Percentiles rank a stretch among this genome's conserved stretches.
These are phyloP conservation scores for Oostethus manadensis DNA, from an alignment of 2,113 vertebrate genomes.

Conservation along the genomic window DNA sequence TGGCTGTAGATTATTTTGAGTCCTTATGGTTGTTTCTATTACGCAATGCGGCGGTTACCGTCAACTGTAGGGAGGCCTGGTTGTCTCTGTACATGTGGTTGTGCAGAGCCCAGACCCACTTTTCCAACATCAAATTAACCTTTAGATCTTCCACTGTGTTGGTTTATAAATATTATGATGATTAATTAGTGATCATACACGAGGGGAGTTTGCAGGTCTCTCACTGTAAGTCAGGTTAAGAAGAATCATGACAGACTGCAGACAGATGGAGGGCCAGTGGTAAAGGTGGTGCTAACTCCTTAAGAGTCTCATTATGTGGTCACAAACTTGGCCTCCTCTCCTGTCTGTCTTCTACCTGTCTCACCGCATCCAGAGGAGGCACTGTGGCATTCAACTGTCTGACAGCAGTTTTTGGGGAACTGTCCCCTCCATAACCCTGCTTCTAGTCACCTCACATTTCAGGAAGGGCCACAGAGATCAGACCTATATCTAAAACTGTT, in stretches of 20 bases:
- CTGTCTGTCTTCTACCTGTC: conserved; percentile 31
- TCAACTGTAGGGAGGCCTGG: too few species aligned
- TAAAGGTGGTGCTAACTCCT: conserved; percentile 37
- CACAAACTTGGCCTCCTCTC: conserved; percentile 51
- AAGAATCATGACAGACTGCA: conserved; percentile 17
- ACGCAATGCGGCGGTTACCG: too few species aligned
- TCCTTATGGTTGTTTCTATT: too few species aligned
- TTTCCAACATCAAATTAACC: too few species aligned
- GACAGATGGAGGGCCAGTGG: conserved; percentile 65
- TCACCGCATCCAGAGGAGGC: conserved; percentile 49
- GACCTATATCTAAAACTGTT: conserved; percentile 28
- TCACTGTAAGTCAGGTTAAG: conserved; percentile 18
- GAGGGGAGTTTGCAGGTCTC: conserved; percentile 4
- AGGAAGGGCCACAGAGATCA: conserved; percentile 29
- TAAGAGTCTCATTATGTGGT: conserved; percentile 40
- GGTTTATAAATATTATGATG: background rate
- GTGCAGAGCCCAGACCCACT: too few species aligned
- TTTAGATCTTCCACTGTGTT: background rate
- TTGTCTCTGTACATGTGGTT: too few species aligned
- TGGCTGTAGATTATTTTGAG: too few species aligned
- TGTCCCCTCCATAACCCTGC: conserved; percentile 38
- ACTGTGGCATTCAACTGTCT: conserved; percentile 56
- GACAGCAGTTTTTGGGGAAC: conserved; percentile 66
- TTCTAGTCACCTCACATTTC: conserved; percentile 38
- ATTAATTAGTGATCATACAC: conserved; percentile 16